A percentile compares a stretch with the other conserved stretches of the same genome.
Conservation (phyloP, 2,797 vertebrate genomes). For the Trachops cirrhosus region DNA sequence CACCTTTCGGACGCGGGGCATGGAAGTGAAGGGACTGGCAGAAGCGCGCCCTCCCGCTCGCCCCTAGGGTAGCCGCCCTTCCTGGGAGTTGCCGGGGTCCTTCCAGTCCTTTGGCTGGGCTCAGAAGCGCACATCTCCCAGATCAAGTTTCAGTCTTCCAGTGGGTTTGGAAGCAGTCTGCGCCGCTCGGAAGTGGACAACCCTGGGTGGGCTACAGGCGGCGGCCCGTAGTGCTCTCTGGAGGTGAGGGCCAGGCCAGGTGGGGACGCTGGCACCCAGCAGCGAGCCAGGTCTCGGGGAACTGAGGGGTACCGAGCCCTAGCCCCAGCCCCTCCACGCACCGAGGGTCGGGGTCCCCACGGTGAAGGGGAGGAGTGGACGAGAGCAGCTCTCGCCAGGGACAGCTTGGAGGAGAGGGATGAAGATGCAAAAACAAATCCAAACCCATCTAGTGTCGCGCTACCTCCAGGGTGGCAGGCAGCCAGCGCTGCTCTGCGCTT, state of each 20-base stretch:
- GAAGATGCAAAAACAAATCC: neutral
- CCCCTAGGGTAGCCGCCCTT: neutral
- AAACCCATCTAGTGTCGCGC: neutral
- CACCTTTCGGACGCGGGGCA: neutral
- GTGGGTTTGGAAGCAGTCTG: neutral
- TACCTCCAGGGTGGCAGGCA: neutral
- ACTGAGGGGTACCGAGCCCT: neutral
- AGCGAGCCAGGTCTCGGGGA: neutral
- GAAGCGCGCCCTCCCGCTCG: neutral
- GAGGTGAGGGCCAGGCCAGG: neutral
- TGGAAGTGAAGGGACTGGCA: neutral
- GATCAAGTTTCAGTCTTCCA: conserved; percentile 12
- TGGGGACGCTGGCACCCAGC: neutral
- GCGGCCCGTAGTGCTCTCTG: neutral
- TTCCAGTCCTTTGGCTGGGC: neutral
- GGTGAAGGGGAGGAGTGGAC: neutral
- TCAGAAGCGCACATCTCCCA: neutral
- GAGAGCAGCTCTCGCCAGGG: neutral
- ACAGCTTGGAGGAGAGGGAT: neutral
- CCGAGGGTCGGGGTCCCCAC: neutral
- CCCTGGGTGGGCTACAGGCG: neutral
- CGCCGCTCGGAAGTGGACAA: neutral
- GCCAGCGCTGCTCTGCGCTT: neutral
- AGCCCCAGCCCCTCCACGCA: neutral
- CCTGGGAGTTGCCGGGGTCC: neutral